Evolutionary conservation across 2,797 vertebrate species (phyloP), one percentile per base, ranked within the genome.

Genomic region (Tolypeutes matacus): DNA sequence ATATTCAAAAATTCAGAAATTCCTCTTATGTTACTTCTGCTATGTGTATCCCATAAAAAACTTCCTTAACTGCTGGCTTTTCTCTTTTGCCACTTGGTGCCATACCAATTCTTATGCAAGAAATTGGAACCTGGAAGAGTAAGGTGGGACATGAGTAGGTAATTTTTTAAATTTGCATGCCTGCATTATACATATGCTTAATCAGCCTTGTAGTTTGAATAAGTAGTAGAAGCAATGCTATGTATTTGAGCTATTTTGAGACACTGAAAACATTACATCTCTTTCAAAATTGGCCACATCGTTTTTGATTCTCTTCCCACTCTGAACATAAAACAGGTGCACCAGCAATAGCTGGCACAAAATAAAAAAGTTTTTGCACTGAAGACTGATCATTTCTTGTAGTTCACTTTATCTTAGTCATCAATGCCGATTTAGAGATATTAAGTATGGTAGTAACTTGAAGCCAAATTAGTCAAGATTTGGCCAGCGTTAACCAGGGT

Each of bases 261-360:
- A 96, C 96, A 97, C 3, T 94, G 97, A 98, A 98, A 98, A 96
- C 12, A 7, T 92, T 95, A 91, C 93, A 82, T 98, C 96, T 98
- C 95, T 98, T 98, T 98, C 93, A 98, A 98, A 98, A 97, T 97
- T 92, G 96, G 97, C 98, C 97, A 98, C 73, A 82, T 98, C 97
- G 94, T 98, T 98, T 98, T 97, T 98, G 96, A 98, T 96, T 87
- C 0, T 96, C 93, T 98, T 98, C 98, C 97, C 95, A 96, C 94
- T 97, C 96, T 81, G 96, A 98, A 98, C 97, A 98, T 96, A 97
- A 98, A 98, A 97, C 98, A 98, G 98, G 98, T 98, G 98, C 97
- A 97, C 96, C 92, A 98, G 97, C 94, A 96, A 95, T 97, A 97
- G 96, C 86, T 98, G 97, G 95, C 96, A 86, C 95, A 92, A 80